Conservation (phyloP, 1,140 invertebrate species). For the Spodoptera litura region DNA sequence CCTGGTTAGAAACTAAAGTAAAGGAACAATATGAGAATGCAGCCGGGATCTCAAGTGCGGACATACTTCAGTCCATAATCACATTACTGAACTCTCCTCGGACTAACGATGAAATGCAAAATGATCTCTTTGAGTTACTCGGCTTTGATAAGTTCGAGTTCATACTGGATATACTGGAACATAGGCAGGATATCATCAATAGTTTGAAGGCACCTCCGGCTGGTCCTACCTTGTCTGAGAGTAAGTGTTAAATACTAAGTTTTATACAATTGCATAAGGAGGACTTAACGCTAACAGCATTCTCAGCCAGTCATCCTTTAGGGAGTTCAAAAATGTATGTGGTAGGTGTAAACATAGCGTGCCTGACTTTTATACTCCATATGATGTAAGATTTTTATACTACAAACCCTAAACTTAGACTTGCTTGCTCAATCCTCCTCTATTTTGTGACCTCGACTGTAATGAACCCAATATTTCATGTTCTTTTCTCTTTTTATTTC, state of each 20-base stretch:
- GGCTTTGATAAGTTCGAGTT: constrained; percentile 96
- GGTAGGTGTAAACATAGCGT: too few species aligned
- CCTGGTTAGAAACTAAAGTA: constrained; percentile 87
- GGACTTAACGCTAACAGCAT: too few species aligned
- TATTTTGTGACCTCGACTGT: too few species aligned
- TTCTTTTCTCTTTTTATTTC: constrained; percentile 31
- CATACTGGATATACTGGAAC: constrained; percentile 91
- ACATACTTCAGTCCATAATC: constrained; percentile 88
- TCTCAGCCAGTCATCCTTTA: too few species aligned
- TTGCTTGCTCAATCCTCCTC: too few species aligned
- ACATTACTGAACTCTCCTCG: constrained; percentile 88
- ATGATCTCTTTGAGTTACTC: constrained; percentile 95
- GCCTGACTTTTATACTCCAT: too few species aligned
- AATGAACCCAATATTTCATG: too few species aligned
- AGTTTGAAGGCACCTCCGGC: constrained; percentile 76
- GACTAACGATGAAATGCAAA: constrained; percentile 92
- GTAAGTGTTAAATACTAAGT: constrained; percentile 57
- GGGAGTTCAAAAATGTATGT: too few species aligned
- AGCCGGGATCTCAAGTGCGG: constrained; percentile 84
- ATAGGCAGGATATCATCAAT: constrained; percentile 88
- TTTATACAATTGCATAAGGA: too few species aligned
- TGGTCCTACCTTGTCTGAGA: constrained; percentile 71
- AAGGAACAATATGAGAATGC: constrained; percentile 84
- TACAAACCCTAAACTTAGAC: too few species aligned
- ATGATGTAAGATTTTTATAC: too few species aligned